Conservation (phyloP, 2,113 vertebrate species). For the Caranx ignobilis region DNA sequence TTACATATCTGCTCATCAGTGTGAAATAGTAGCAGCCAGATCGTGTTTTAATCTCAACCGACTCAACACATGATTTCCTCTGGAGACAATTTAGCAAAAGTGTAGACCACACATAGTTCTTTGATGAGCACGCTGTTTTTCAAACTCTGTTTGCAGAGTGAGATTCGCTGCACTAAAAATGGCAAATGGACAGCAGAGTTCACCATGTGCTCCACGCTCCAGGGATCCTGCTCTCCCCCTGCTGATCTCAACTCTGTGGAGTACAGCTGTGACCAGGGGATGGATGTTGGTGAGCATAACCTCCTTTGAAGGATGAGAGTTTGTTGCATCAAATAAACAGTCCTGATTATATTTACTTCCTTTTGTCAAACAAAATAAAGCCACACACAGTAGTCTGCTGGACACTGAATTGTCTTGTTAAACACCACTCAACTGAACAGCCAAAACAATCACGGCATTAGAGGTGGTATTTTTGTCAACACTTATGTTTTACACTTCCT, state of each 20-base stretch:
- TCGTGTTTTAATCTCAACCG: neutral
- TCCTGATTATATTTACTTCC: neutral
- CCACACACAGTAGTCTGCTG: neutral
- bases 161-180: slow-evolving; percentile 91
- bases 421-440: neutral
- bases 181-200: slow-evolving; percentile 92
- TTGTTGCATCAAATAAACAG: slow-evolving; percentile 5
- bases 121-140: neutral
- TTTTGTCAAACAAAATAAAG: slow-evolving; percentile 29
- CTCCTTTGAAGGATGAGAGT: neutral
- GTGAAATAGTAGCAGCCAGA: neutral
- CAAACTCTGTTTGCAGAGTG: slow-evolving; percentile 71
- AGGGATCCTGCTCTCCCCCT: slow-evolving; percentile 87
- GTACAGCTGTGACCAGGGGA: slow-evolving; percentile 91
- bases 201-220: slow-evolving; percentile 88
- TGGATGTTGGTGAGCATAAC: slow-evolving; percentile 85
- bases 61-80: neutral
- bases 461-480: neutral
- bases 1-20: neutral
- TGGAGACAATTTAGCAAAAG: neutral
- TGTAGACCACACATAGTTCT: neutral
- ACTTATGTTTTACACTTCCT: too few species aligned
- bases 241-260: slow-evolving; percentile 87
- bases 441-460: neutral
- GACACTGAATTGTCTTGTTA: neutral